Conservation (phyloP, 2,113 vertebrate genomes). For the Phyllopteryx taeniolatus region DNA sequence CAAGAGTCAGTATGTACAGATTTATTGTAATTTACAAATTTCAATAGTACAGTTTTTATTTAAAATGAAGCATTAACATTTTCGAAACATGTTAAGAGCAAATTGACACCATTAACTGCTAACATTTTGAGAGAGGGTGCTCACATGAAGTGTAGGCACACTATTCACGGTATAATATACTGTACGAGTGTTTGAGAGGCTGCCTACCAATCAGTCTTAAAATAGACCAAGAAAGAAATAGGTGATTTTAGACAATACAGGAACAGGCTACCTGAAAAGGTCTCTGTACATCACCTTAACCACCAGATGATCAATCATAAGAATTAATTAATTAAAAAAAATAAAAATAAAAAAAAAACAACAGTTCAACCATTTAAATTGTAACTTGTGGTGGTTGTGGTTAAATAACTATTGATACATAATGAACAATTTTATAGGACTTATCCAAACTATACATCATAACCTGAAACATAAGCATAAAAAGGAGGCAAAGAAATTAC, state of each 20-base stretch:
- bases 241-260: not conserved
- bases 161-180: not conserved
- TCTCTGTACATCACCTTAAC: not conserved
- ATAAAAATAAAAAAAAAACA: no score
- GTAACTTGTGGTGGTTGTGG: not conserved
- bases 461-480: constrained; percentile 1
- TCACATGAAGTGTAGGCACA: not conserved
- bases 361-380: not conserved
- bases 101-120: not conserved
- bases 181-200: not conserved
- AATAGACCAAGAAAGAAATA: not conserved
- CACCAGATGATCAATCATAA: not conserved
- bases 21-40: constrained; percentile 54
- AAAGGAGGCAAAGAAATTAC: not conserved
- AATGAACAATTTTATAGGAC: not conserved
- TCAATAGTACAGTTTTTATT: not conserved
- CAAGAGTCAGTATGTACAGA: constrained; percentile 36
- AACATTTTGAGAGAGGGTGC: not conserved
- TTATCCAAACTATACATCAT: not conserved
- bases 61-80: constrained; percentile 11
- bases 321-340: not conserved
- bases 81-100: not conserved
- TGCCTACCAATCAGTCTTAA: not conserved
- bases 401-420: not conserved
- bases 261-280: not conserved